Evolutionary conservation across 2,888 invertebrate genomes (phyloP), one percentile per base, ranked within the genome.

Genomic region (Melipona beecheii): DNA sequence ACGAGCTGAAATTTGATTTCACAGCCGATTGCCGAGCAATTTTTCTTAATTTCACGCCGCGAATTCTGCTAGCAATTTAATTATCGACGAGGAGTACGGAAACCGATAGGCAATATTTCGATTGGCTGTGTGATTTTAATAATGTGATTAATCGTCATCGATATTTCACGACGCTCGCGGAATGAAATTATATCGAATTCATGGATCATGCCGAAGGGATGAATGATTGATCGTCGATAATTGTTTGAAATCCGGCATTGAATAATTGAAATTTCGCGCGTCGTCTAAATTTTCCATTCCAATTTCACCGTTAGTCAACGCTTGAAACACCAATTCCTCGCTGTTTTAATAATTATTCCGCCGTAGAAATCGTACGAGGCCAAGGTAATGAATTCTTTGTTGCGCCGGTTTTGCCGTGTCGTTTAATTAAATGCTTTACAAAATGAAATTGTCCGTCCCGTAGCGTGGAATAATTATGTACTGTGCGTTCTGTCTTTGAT

Each of bases 401-500:
- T 52, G 58, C 5, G n/a, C 24, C 24, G 15, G 50, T n/a, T 17
- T n/a, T 54, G 56, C 49, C n/a, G 43, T 50, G 17, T 17, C 50
- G 27, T 77, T 68, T 81, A 72, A 78, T 81, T 77, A 81, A 81
- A 78, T 78, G 77, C 68, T 52, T 54, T 13, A 6, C 21, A 21
- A 60, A 60, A 70, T 71, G 76, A 76, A 70, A 76, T 76, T 75
- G 24, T 69, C 56, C 24, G 49, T 69, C 21, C 21, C 77, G 17
- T 3, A 27, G 70, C 64, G 54, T 65, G 77, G 58, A 80, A 76
- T 70, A 80, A 70, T 71, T 27, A 54, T 68, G 49, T 60, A 21
- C 36, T 62, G 54, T 24, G n/a, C 60, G 27, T 31, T 66, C 17
- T 24, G 62, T 78, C 60, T 81, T 81, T 81, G 54, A 73, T 50